These are phyloP conservation scores for Hyposmocoma kahamanoa DNA, from an alignment of 1,140 invertebrate species.

Conservation along the genomic window DNA sequence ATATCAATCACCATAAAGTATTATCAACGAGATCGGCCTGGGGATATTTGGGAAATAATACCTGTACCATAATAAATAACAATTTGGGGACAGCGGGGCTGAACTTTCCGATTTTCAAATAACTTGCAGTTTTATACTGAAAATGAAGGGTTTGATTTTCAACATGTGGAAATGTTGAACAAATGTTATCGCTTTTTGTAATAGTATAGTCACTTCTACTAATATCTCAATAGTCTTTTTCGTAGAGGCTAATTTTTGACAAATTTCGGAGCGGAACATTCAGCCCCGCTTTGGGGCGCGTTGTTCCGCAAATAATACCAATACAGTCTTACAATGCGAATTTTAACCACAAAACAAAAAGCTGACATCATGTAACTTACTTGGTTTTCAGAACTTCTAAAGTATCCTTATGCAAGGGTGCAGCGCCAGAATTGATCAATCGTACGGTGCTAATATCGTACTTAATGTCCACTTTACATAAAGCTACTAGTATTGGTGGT, in stretches of 20 bases:
- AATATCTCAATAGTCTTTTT: neutral
- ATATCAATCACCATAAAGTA: no score
- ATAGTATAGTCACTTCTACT: no score
- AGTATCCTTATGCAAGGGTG: conserved; percentile 56
- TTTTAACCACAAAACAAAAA: neutral
- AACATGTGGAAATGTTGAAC: no score
- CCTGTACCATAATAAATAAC: neutral
- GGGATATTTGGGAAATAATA: neutral
- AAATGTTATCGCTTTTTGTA: no score
- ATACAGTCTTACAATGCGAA: neutral
- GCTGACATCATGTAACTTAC: conserved; percentile 19
- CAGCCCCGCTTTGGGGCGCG: neutral
- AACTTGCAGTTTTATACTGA: no score
- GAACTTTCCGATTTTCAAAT: neutral
- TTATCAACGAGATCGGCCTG: neutral
- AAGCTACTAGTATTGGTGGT: conserved; percentile 74
- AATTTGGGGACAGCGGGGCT: neutral
- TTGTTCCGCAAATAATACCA: neutral
- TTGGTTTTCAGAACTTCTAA: conserved; percentile 40
- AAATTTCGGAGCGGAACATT: neutral
- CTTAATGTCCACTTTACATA: conserved; percentile 70
- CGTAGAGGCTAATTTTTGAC: neutral
- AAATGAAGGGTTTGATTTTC: no score
- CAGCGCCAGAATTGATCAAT: conserved; percentile 58
- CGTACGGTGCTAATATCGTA: conserved; percentile 67